Percentiles rank a stretch among this genome's conserved stretches.
Conservation (phyloP, 37 sponge, comb jelly and placozoan genomes). For the Chondrosia reniformis region DNA sequence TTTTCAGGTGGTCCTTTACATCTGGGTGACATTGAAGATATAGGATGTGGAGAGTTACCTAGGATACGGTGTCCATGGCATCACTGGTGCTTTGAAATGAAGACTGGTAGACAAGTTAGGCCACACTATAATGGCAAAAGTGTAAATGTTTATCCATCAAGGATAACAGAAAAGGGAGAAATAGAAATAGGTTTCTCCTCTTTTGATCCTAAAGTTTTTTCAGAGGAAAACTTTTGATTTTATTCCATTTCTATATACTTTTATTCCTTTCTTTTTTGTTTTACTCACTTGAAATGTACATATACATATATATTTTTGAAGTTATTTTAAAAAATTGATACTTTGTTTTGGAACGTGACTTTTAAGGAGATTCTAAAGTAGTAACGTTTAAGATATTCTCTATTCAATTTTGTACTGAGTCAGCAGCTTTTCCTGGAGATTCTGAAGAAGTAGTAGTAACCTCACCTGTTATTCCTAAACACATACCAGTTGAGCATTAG, state of each 20-base stretch:
- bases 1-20: constrained; percentile 57
- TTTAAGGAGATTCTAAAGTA: no score
- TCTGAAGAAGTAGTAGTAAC: no score
- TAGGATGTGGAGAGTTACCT: constrained; percentile 17
- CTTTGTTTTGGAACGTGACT: no score
- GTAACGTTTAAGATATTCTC: no score
- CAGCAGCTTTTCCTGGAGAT: no score
- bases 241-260: background rate
- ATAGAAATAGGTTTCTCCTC: constrained; percentile 12
- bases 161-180: background rate
- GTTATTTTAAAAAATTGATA: no score
- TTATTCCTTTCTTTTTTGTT: background rate
- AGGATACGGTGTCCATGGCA: constrained; percentile 58
- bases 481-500: no score
- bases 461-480: no score
- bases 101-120: constrained; percentile 24
- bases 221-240: background rate
- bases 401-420: no score
- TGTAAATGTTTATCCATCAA: background rate
- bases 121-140: constrained; percentile 1
- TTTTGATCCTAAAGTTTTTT: background rate
- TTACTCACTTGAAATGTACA: background rate
- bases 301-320: no score
- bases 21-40: constrained; percentile 61
- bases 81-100: constrained; percentile 47